phyloP scores from a whole-genome alignment of 2,797 vertebrate species.

The Leptoclinus maculatus region DNA sequence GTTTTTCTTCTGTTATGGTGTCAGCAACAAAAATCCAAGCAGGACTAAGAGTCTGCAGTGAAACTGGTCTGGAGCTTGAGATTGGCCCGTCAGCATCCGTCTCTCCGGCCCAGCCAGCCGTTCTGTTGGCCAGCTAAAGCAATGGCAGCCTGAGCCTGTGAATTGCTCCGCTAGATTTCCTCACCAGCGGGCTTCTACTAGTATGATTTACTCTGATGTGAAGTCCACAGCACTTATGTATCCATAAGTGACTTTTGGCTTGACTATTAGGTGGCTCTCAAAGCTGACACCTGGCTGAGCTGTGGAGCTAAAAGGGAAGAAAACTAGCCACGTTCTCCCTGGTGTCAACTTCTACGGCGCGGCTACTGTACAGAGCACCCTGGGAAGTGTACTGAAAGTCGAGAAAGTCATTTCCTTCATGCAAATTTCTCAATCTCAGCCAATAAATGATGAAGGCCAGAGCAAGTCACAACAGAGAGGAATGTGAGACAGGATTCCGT shows the following conservation, averaged over 20 bases:
- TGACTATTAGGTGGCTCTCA: not conserved
- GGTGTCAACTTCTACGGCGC: not conserved
- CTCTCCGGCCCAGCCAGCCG: not conserved
- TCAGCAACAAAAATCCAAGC: slow-evolving; percentile 1
- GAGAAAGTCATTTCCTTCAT: slow-evolving; percentile 1
- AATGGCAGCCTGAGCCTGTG: not conserved
- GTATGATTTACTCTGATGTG: not conserved
- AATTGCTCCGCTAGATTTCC: too few relatives aligned
- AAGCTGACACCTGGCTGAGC: not conserved
- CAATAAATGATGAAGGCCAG: slow-evolving; percentile 45
- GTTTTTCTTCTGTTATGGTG: not conserved
- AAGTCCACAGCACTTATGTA: not conserved
- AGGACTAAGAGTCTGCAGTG: not conserved
- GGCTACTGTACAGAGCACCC: not conserved
- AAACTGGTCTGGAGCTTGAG: not conserved
- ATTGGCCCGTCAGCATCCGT: not conserved
- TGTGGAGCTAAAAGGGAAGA: not conserved
- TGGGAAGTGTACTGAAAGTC: not conserved
- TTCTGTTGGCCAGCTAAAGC: not conserved
- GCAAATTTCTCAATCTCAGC: not conserved
- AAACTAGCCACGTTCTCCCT: not conserved
- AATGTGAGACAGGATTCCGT: slow-evolving; percentile 42
- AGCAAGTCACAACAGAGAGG: slow-evolving; percentile 63
- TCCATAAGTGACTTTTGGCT: not conserved
- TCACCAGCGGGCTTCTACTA: too few relatives aligned